Conservation (phyloP, 2,113 vertebrate species). For the Neoarius graeffei region DNA sequence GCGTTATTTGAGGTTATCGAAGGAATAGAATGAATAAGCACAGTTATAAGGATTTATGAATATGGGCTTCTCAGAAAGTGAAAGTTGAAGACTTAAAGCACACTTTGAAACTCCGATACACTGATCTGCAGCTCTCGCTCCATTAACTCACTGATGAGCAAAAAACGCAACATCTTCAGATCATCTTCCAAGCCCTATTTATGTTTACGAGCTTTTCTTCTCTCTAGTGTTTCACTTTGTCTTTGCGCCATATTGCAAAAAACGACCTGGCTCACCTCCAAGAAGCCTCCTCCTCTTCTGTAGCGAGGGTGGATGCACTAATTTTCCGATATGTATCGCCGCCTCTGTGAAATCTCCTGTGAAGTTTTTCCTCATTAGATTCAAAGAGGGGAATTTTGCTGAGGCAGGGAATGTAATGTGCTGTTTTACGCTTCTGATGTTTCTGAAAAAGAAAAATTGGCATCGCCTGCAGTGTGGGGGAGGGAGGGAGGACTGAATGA, state of each 20-base stretch:
- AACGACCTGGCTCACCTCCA: slow-evolving; percentile 6
- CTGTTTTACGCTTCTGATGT: neutral
- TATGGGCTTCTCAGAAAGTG: neutral
- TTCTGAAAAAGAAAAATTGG: neutral
- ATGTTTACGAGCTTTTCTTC: neutral
- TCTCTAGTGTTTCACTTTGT: neutral
- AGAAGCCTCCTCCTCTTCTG: neutral
- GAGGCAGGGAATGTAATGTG: slow-evolving; percentile 22
- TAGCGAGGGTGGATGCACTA: neutral
- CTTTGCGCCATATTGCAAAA: neutral
- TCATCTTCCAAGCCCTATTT: neutral
- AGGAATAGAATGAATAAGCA: neutral
- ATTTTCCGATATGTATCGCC: slow-evolving; percentile 25
- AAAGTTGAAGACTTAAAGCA: neutral
- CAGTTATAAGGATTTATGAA: neutral
- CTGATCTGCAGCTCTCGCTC: neutral
- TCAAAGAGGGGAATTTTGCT: slow-evolving; percentile 28
- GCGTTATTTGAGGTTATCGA: neutral
- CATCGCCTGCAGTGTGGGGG: neutral
- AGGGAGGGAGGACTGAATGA: neutral
- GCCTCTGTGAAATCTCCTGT: slow-evolving; percentile 33
- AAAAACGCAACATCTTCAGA: neutral
- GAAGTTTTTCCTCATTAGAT: slow-evolving; percentile 29
- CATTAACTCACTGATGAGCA: slow-evolving; percentile 11
- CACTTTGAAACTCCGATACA: neutral